phyloP scores from a whole-genome alignment of 2,113 vertebrate genomes.

The Hypomesus transpacificus region DNA sequence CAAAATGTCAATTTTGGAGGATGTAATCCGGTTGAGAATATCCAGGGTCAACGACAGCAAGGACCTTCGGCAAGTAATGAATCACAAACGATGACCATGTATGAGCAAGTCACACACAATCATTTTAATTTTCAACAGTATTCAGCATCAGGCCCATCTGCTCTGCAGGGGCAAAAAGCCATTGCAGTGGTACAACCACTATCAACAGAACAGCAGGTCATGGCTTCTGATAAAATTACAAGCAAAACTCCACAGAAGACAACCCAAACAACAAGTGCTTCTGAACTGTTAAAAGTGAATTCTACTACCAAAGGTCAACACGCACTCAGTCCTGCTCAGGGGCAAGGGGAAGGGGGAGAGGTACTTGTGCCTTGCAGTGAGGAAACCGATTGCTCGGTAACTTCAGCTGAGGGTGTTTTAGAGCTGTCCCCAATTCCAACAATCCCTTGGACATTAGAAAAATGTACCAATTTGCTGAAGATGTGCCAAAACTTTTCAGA shows the following conservation, averaged over 20 bases:
- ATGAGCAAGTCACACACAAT: background rate
- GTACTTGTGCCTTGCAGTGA: background rate
- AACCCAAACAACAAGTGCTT: background rate
- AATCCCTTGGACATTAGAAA: conserved; percentile 29
- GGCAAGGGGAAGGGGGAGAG: background rate
- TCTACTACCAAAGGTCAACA: background rate
- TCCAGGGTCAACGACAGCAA: too few relatives aligned
- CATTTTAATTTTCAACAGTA: background rate
- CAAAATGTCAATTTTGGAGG: background rate
- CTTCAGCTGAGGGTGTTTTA: background rate
- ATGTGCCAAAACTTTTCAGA: background rate
- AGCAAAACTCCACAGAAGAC: background rate
- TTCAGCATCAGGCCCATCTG: conserved; percentile 7
- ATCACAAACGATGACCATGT: background rate
- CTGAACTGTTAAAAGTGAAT: background rate
- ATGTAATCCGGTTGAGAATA: background rate
- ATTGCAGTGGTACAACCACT: conserved; percentile 62
- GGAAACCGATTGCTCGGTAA: background rate
- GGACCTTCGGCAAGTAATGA: background rate
- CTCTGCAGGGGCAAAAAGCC: conserved; percentile 18
- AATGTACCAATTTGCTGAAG: background rate
- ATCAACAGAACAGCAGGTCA: conserved; percentile 21
- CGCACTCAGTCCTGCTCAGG: background rate
- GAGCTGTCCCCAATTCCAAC: conserved; percentile 34
- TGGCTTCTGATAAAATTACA: background rate